phyloP scores from a whole-genome alignment of 2,113 vertebrate species.

The Tapirus terrestris region DNA sequence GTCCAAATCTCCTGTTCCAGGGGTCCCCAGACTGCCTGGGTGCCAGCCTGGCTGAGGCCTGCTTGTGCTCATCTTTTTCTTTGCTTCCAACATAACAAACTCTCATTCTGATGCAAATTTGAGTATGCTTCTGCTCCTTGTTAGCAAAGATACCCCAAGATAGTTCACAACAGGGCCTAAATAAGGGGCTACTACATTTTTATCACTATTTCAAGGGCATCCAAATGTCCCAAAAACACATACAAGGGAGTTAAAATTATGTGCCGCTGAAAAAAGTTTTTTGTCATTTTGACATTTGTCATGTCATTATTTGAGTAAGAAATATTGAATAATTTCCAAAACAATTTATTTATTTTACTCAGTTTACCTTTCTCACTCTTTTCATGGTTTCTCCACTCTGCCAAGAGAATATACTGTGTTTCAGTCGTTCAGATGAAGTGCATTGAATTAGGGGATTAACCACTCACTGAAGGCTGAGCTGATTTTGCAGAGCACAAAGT shows the following conservation, averaged over 20 bases:
- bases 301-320: background rate
- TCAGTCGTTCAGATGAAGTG: background rate
- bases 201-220: slow-evolving; percentile 16
- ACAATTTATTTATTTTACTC: background rate
- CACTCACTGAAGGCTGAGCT: background rate
- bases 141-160: background rate
- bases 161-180: background rate
- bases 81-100: background rate
- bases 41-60: background rate
- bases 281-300: background rate
- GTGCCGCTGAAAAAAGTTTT: background rate
- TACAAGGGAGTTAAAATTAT: slow-evolving; percentile 28
- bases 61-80: background rate
- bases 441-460: background rate
- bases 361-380: background rate
- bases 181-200: background rate
- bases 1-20: background rate
- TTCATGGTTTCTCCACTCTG: background rate
- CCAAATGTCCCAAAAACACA: background rate
- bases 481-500: background rate
- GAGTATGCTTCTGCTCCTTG: background rate
- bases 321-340: background rate
- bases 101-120: background rate
- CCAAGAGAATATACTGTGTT: background rate
- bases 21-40: background rate